Base-by-base conservation (phyloP, 1,140 invertebrate genomes). In the Colletes latitarsis region DNA sequence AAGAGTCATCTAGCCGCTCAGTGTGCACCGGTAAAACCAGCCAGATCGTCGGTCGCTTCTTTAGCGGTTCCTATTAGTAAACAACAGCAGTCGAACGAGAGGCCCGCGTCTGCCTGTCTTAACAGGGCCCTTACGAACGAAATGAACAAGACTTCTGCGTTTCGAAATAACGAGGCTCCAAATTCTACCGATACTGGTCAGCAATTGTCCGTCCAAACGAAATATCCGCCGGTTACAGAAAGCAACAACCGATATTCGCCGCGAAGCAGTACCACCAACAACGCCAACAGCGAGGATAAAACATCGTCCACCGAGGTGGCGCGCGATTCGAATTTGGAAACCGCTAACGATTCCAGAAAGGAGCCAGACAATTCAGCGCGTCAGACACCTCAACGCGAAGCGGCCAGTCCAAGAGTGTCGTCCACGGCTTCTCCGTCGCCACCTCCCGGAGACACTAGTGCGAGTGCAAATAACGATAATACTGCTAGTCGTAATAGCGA, bases 341-440 rank as follows among this genome's bases (percentile, higher is more conserved):
- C 46, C 5, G 76, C 5, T 1, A 82, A 82, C 12, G 66, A 82
- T 49, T 19, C 57, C 0, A 68, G 39, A 1, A 82, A 82, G 4
- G 81, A 76, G 39, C 52, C 53, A 46, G 52, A 86, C 19, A 73
- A 79, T 77, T 82, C 80, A 14, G 12, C 53, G 15, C 57, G 71
- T 4, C 84, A 86, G 3, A 81, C 74, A 1, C 58, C 77, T 14
- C 58, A 85, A 64, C 88, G 87, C 41, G 90, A 88, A 19, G 79
- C 89, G 6, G 87, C 89, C 0, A 92, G 91, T 81, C 91, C 91
- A 0, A 81, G 90, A 19, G 91, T 92, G 6, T 90, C 90, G 0
- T 92, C 91, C 0, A 92, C 91, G 5, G 91, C 89, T 12, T 92
- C 91, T 12, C 90, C 91, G 0, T 90, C 92, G 0, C 92, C 92